phyloP scores from a whole-genome alignment of 2,113 vertebrate species.

The Machaerirhynchus nigripectus region DNA sequence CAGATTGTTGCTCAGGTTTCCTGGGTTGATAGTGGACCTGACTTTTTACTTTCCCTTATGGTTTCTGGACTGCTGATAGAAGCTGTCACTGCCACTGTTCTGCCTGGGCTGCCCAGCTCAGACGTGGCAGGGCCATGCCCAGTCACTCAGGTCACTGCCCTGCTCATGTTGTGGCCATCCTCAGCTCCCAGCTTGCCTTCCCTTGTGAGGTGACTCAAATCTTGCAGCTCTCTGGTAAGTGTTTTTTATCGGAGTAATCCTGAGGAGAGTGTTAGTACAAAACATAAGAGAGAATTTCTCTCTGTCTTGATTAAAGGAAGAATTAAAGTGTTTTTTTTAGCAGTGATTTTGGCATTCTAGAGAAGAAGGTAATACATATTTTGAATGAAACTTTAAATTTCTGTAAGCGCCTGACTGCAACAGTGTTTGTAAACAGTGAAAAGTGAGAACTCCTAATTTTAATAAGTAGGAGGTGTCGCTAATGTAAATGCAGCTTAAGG shows the following conservation, averaged over 20 bases:
- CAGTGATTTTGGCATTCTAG: background rate
- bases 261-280: background rate
- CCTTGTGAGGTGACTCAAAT: background rate
- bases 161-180: background rate
- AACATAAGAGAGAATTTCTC: background rate
- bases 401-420: background rate
- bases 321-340: background rate
- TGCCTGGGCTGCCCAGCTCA: background rate
- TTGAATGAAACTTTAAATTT: background rate
- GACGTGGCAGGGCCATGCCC: background rate
- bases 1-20: background rate
- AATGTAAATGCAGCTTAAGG: background rate
- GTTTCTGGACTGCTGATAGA: background rate
- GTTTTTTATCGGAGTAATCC: background rate
- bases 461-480: background rate
- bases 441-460: background rate
- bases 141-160: background rate
- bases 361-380: background rate
- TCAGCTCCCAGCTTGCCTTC: background rate
- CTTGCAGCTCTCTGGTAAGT: background rate
- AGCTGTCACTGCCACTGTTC: background rate
- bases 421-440: background rate
- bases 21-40: background rate
- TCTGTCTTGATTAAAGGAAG: background rate
- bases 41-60: background rate